Base-by-base conservation (phyloP, 2,888 invertebrate species). In the Microdon myrmicae region DNA sequence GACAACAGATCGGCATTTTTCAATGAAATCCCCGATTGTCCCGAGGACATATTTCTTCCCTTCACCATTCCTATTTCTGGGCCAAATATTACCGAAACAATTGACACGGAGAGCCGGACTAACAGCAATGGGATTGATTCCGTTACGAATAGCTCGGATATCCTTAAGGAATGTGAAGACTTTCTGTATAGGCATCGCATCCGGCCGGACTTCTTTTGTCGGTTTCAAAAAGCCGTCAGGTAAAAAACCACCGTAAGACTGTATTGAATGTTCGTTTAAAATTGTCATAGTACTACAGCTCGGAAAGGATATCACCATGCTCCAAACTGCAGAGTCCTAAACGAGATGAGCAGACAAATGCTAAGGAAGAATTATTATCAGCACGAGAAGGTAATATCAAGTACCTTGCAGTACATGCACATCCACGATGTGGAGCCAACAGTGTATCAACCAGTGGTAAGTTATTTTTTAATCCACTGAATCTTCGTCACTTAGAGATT, bases 181-280 rank as follows among this genome's bases (percentile, higher is more conserved):
- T 85, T 86, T 76, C 82, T 88, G 54, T 83, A 82, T 66, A 81
- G 82, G 34, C 85, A 89, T 78, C 84, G 87, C 71, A 88, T 88
- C 73, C 85, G 86, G 16, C 87, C 89, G 0, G 90, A 90, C 76
- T 90, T 90, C 81, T 90, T 90, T 81, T 90, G 90, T 79, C 83
- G 86, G 68, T 86, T 89, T 77, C 83, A 83, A 68, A 82, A 82
- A 72, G 81, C 82, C 48, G 77, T 83, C 68, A 81, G 81, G 79
- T 81, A 72, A 70, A 74, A 75, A 45, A 68, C 73, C 26, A 69
- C 70, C 17, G 12, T 5, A 7, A 8, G 22, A 19, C 23, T 20
- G 7, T 16, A 35, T 19, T 55, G 16, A 13, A 10, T 38, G 20
- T n/a, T 31, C 28, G n/a, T 9, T 29, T 7, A 6, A 3, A 17